phyloP scores from a whole-genome alignment of 1,140 invertebrate genomes.

The Zaprionus gabonicus region DNA sequence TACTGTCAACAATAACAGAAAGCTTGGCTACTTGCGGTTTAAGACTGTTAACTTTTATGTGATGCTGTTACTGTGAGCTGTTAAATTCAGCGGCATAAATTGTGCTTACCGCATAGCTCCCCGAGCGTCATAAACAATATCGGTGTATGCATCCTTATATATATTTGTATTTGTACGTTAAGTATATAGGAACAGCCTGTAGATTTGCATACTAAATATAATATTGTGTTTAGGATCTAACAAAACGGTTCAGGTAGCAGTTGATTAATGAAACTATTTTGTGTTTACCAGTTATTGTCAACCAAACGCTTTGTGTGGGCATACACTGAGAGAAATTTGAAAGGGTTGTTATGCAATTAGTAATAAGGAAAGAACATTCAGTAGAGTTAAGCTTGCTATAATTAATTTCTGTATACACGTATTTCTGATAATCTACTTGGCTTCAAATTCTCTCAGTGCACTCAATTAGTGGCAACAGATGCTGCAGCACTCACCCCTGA shows the following conservation, averaged over 20 bases:
- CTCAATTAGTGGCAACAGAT: constrained; percentile 16
- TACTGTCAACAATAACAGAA: neutral
- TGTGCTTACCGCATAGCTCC: neutral
- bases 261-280: constrained; percentile 28
- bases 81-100: constrained; percentile 13
- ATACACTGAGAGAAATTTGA: neutral
- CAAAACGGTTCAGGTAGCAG: neutral
- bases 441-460: constrained; percentile 1
- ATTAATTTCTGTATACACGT: neutral
- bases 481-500: constrained; percentile 24
- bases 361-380: neutral
- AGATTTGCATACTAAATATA: neutral
- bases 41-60: constrained; percentile 10
- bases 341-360: neutral
- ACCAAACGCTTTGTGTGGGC: neutral
- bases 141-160: neutral
- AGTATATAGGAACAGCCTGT: constrained; percentile 2
- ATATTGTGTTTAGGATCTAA: constrained; percentile 1
- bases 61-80: constrained; percentile 24
- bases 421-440: neutral
- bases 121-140: constrained; percentile 1
- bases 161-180: neutral
- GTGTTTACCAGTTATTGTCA: constrained; percentile 6
- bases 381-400: neutral
- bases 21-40: neutral